phyloP scores from a whole-genome alignment of 2,888 invertebrate genomes.

The Chrysolina oricalcia region DNA sequence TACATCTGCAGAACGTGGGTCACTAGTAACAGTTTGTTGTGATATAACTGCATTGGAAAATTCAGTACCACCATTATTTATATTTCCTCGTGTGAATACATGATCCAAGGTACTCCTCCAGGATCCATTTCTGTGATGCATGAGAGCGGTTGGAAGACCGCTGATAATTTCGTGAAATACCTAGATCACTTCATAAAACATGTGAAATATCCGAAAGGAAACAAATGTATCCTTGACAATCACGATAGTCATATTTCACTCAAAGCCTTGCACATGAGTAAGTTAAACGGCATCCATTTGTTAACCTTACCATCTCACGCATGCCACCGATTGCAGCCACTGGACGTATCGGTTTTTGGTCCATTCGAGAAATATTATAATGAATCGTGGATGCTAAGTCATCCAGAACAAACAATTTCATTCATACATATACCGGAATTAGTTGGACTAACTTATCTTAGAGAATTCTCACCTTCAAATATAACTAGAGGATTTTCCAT shows the following conservation, averaged over 20 bases:
- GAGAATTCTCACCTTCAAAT: too few relatives aligned
- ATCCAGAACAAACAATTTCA: too few relatives aligned
- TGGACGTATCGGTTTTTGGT: too few relatives aligned
- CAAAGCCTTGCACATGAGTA: conserved; percentile 14
- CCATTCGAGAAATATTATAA: too few relatives aligned
- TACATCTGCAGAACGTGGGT: conserved; percentile 20
- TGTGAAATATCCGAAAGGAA: conserved; percentile 18
- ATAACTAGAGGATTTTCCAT: too few relatives aligned
- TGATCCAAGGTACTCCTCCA: conserved; percentile 48
- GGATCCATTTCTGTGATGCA: conserved; percentile 44
- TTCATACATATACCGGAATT: too few relatives aligned
- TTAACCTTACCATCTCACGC: too few relatives aligned
- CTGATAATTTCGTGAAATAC: conserved; percentile 35
- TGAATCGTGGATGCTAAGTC: too few relatives aligned
- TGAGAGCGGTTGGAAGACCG: conserved; percentile 33
- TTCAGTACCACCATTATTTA: not conserved
- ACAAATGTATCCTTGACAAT: conserved; percentile 43
- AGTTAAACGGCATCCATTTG: too few relatives aligned
- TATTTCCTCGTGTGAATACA: conserved; percentile 37
- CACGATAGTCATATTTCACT: conserved; percentile 43
- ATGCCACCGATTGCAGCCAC: too few relatives aligned
- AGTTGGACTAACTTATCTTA: too few relatives aligned
- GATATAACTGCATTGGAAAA: not conserved
- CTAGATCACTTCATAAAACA: conserved; percentile 34
- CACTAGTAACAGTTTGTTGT: conserved; percentile 12